Conservation (phyloP, 2,797 vertebrate species). For the Mormyrus hasselquistii region DNA sequence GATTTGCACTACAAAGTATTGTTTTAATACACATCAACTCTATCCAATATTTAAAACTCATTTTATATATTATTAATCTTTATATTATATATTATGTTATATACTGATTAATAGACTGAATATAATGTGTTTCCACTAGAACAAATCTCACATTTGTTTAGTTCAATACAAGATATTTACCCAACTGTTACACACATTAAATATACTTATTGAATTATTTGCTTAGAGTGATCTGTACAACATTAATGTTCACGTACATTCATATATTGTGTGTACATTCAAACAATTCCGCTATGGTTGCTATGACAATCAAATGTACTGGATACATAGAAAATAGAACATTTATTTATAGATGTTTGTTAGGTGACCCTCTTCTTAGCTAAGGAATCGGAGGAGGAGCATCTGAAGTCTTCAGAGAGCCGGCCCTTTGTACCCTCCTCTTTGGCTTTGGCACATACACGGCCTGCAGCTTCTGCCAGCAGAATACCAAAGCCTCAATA, state of each 20-base stretch:
- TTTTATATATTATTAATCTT: conserved; percentile 6
- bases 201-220: neutral
- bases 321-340: neutral
- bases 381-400: neutral
- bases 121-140: neutral
- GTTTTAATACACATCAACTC: neutral
- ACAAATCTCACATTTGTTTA: neutral
- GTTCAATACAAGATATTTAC: neutral
- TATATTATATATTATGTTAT: neutral
- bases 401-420: neutral
- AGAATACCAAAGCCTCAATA: conserved; percentile 49
- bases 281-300: neutral
- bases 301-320: neutral
- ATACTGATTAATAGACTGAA: neutral
- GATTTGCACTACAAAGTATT: neutral
- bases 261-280: neutral
- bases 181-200: neutral
- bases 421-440: neutral
- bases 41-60: neutral
- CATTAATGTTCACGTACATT: conserved; percentile 1
- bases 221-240: neutral
- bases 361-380: neutral
- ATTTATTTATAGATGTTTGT: neutral
- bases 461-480: conserved; percentile 65
- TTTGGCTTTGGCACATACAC: conserved; percentile 27